A percentile compares a stretch with the other conserved stretches of the same genome.
Conservation (phyloP, 2,797 vertebrate genomes). For the Poecilia velifera region DNA sequence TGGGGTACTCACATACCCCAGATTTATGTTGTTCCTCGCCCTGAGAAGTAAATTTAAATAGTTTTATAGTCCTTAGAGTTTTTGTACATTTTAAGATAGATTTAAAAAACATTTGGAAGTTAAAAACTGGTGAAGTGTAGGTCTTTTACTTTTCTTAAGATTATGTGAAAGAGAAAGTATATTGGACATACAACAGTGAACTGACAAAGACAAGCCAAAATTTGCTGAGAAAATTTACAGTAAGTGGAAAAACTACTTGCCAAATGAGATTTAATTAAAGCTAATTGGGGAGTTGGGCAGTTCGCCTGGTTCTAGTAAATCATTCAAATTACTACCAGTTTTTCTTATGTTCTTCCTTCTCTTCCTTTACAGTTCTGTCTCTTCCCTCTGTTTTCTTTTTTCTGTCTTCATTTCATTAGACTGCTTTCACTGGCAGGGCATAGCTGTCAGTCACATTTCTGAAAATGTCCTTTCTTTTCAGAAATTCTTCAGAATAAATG, state of each 20-base stretch:
- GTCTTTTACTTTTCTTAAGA: neutral
- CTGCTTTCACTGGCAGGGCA: constrained; percentile 46
- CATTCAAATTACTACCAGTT: constrained; percentile 3
- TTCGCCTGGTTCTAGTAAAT: constrained; percentile 20
- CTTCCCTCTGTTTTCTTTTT: constrained; percentile 23
- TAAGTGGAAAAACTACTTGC: constrained; percentile 1
- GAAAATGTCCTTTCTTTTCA: constrained; percentile 61
- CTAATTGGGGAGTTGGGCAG: constrained; percentile 13
- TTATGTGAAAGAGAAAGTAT: neutral
- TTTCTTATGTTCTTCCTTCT: neutral
- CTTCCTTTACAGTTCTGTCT: constrained; percentile 22
- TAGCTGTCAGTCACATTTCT: constrained; percentile 68
- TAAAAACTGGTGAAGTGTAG: neutral
- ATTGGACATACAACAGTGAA: neutral
- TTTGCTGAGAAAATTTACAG: constrained; percentile 22
- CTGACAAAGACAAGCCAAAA: constrained; percentile 1
- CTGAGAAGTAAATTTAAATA: neutral
- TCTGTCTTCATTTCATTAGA: constrained; percentile 41
- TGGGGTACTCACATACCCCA: neutral
- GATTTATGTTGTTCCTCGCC: neutral
- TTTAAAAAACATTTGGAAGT: neutral
- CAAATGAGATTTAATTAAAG: constrained; percentile 25
- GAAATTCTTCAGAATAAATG: constrained; percentile 56
- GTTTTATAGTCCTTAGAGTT: neutral
- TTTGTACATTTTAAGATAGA: neutral